Percentiles rank a stretch among this genome's conserved stretches.
These are phyloP conservation scores for Tapera naevia DNA, from an alignment of 2,797 vertebrate species.

Conservation along the genomic window DNA sequence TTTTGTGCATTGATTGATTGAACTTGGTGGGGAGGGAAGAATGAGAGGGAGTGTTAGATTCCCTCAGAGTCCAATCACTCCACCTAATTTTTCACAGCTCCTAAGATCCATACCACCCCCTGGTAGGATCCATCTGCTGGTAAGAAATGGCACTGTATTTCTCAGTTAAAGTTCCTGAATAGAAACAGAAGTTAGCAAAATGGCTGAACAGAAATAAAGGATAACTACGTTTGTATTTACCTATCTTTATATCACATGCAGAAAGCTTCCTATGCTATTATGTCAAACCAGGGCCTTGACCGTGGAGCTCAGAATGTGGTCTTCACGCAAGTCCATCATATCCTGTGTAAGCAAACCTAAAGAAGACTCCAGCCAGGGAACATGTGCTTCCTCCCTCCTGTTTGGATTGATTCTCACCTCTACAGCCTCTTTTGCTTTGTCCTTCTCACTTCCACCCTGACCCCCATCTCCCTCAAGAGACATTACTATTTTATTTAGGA, in stretches of 20 bases:
- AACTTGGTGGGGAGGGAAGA: neutral
- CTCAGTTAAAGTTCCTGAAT: neutral
- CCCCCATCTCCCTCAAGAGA: neutral
- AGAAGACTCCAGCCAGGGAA: neutral
- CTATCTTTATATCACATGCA: neutral
- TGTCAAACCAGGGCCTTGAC: neutral
- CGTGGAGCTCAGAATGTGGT: neutral
- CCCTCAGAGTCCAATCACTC: neutral
- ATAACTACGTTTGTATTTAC: neutral
- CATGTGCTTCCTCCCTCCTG: neutral
- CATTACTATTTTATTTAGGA: neutral
- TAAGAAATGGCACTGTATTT: neutral
- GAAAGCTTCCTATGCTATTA: neutral
- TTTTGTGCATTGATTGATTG: conserved; percentile 1
- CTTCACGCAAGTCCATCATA: neutral
- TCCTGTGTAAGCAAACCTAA: neutral
- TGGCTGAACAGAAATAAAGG: neutral
- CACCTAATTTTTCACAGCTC: neutral
- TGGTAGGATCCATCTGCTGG: neutral
- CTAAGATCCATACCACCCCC: neutral
- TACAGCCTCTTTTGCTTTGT: neutral
- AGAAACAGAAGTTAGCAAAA: neutral
- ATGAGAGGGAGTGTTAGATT: neutral
- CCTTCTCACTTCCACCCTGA: neutral
- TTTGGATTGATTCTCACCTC: neutral